Evolutionary conservation across 2,888 invertebrate species (phyloP), one percentile per base, ranked within the genome.

Genomic region (Drosophila pseudotakahashii): DNA sequence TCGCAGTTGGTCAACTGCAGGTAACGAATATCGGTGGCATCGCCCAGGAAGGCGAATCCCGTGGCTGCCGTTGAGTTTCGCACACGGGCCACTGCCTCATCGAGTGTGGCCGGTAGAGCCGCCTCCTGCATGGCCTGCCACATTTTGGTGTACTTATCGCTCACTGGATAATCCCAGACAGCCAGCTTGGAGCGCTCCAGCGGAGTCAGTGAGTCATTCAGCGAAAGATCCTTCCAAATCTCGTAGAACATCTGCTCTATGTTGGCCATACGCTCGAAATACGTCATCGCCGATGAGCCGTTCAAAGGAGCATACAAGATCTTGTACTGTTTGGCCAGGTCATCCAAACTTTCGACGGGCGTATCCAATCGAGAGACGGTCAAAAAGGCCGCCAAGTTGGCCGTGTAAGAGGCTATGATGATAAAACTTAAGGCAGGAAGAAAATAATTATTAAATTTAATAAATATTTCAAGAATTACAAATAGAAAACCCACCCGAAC

Each of bases 101-200:
- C 95, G 42, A 97, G 94, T 4, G 94, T 94, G 34, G 94, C 93
- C 0, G 99, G 99, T 11, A 99, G 93, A 0, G 94, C 95, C 0
- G 98, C 96, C 67, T 94, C 94, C 85, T 95, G 94, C 98, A 99
- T 99, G 0, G 97, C 97, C 90, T 98, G 97, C 97, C 98, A 98
- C 96, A 99, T 98, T 92, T 99, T 99, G 42, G 98, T 99, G 92
- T 98, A 99, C 90, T 98, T 99, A 92, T 99, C 98, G 88, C 98
- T 98, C 0, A 99, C 98, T 0, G 99, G 99, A 91, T 99, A 99
- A 91, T 99, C 99, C 99, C 99, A 99, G 0, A 99, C 99, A 0
- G 99, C 99, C 14, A 99, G 92, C 91, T 98, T 97, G 0, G 98
- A 97, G 34, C 98, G 93, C 89, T 99, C 98, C 5, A 97, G 94